These are phyloP conservation scores for Grantiella picta DNA, from an alignment of 2,113 vertebrate species.

Conservation along the genomic window DNA sequence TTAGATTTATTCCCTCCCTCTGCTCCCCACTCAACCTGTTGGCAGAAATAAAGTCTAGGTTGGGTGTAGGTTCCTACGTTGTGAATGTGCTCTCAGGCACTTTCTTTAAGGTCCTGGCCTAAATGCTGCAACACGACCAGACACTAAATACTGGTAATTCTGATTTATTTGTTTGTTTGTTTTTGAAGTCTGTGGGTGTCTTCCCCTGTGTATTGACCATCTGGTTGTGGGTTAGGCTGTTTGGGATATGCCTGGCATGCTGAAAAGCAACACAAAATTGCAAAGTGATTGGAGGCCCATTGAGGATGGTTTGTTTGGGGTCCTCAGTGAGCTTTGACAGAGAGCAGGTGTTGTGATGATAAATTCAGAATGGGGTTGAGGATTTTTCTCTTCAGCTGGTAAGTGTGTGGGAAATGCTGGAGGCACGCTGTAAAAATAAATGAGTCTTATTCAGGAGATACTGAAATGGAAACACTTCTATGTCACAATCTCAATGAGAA, in stretches of 20 bases:
- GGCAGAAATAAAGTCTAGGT: background rate
- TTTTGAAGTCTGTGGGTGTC: constrained; percentile 34
- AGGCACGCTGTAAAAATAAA: background rate
- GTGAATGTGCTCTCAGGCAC: background rate
- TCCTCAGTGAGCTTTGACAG: constrained; percentile 37
- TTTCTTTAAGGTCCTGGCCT: background rate
- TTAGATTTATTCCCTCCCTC: background rate
- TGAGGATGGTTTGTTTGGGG: constrained; percentile 28
- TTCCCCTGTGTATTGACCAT: constrained; percentile 45
- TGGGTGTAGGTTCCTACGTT: background rate
- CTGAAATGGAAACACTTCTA: background rate
- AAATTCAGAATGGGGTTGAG: constrained; percentile 19
- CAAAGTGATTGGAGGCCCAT: background rate
- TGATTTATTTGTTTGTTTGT: constrained; percentile 39
- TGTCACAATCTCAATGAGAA: background rate
- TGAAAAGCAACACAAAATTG: constrained; percentile 23
- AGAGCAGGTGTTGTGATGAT: constrained; percentile 50
- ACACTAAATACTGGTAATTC: background rate
- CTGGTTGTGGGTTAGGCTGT: constrained; percentile 39
- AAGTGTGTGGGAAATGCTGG: constrained; percentile 38
- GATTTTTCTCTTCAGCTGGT: constrained; percentile 39
- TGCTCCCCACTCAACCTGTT: constrained; percentile 30
- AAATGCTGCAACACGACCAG: background rate
- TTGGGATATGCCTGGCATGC: constrained; percentile 27
- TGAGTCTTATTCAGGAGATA: background rate